Evolutionary conservation across 2,113 vertebrate genomes (phyloP).

Genomic region (Gila orcuttii): DNA sequence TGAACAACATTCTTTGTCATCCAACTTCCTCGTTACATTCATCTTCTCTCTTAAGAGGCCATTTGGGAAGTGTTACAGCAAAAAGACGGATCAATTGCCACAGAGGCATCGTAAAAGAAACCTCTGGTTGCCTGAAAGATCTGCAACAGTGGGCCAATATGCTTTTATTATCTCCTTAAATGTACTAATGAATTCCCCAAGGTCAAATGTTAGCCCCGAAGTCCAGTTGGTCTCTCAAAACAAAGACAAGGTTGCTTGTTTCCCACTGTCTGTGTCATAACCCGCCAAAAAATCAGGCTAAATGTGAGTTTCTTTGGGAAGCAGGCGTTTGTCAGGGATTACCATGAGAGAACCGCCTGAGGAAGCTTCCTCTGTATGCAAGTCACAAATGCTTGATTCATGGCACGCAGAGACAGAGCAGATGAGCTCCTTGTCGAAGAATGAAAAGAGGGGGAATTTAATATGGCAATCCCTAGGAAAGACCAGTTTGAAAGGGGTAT

Average conservation of each 20-base stretch:
- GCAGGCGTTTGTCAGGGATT: conserved; percentile 55
- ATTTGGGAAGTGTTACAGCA: neutral
- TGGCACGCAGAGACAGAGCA: conserved; percentile 37
- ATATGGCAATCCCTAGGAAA: conserved; percentile 64
- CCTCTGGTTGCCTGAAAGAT: neutral
- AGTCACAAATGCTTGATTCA: conserved; percentile 56
- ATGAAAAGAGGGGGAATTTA: conserved; percentile 62
- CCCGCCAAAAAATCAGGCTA: conserved; percentile 32
- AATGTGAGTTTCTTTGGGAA: conserved; percentile 44
- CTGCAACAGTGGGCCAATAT: neutral
- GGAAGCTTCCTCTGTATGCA: conserved; percentile 53
- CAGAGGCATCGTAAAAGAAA: neutral
- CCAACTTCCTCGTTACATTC: conserved; percentile 1
- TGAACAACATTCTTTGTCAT: neutral
- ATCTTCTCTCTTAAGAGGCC: neutral
- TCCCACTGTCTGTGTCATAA: conserved; percentile 3
- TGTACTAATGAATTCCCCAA: conserved; percentile 5
- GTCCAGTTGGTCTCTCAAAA: neutral
- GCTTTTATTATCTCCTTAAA: conserved; percentile 18
- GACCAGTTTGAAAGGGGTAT: conserved; percentile 63
- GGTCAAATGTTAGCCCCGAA: conserved; percentile 8
- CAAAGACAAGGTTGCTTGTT: neutral
- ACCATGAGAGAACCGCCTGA: conserved; percentile 34
- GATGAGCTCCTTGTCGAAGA: conserved; percentile 40
- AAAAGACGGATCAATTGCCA: neutral